Evolutionary conservation across 53 echinoderm and acorn worm genomes (phyloP).

Genomic region (Temnopleurus reevesii): DNA sequence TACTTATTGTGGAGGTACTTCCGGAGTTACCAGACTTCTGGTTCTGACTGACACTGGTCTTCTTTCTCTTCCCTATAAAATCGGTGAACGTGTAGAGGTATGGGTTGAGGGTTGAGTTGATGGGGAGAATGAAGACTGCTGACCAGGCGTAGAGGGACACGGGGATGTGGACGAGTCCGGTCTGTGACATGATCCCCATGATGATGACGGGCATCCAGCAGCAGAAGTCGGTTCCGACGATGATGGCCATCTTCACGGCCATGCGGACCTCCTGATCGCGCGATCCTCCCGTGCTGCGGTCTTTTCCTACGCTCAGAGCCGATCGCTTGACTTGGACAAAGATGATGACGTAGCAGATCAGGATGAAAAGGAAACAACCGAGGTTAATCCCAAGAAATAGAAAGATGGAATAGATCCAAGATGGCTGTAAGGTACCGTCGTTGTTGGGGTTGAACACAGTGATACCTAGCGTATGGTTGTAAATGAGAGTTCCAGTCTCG

Average conservation of each 20-base stretch:
- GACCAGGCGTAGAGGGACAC: conserved; percentile 71
- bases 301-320: conserved; percentile 39
- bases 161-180: conserved; percentile 62
- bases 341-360: conserved; percentile 67
- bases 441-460: conserved; percentile 45
- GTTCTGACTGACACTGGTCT: background rate
- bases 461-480: conserved; percentile 10
- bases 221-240: conserved; percentile 70
- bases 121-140: conserved; percentile 70
- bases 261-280: conserved; percentile 64
- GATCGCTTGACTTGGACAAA: conserved; percentile 60
- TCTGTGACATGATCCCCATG: conserved; percentile 70
- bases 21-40: no score
- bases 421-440: conserved; percentile 58
- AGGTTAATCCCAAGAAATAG: conserved; percentile 71
- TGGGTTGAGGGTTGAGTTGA: conserved; percentile 75
- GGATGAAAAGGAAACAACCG: conserved; percentile 61
- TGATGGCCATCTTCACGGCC: conserved; percentile 69
- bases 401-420: conserved; percentile 73
- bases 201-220: conserved; percentile 85
- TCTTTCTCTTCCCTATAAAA: background rate
- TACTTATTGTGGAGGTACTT: background rate
- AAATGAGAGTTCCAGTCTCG: conserved; percentile 43
- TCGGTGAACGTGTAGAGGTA: conserved; percentile 65
- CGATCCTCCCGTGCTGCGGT: background rate